Evolutionary conservation across 1,140 invertebrate genomes (phyloP), one percentile per base, ranked within the genome.

Genomic region (Drosophila aff.): DNA sequence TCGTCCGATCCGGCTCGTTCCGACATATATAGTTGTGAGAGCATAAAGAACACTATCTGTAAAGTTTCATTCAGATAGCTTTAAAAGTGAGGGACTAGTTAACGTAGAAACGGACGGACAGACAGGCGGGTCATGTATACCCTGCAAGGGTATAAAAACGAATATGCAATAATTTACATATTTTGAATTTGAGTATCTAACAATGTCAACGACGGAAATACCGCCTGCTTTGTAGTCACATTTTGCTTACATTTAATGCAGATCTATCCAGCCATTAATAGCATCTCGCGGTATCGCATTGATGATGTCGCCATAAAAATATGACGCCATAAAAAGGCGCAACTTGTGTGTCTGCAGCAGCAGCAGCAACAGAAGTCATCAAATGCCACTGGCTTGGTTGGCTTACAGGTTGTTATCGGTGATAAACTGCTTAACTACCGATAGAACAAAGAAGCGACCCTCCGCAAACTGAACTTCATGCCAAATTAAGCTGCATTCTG

Each of bases 321-420:
- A 73, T 73, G 67, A 73, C 53, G 67, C 67, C 69, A 61, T 73
- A 61, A 73, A 53, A 73, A 73, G n/a, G n/a, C n/a, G n/a, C n/a
- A n/a, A n/a, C n/a, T n/a, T n/a, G n/a, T n/a, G n/a, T n/a, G n/a
- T n/a, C n/a, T n/a, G n/a, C n/a, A n/a, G n/a, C n/a, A n/a, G 59
- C 44, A n/a, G 9, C 33, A 36, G 49, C 10, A 6, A 28, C 18
- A n/a, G 15, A 16, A 72, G 67, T 60, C 67, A 73, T 72, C 67
- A 60, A 60, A 71, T 71, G 53, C 38, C 28, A 23, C 53, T 61
- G 44, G 16, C 44, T 49, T 69, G 40, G 47, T 55, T 69, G 52
- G 44, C 71, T 73, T 73, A 73, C 67, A 73, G 71, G 71, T 73
- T 73, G 53, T 73, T 61, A 73, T 73, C 71, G 67, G 71, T 73